Evolutionary conservation across 2,797 vertebrate genomes (phyloP).

Genomic region (Caiman crocodilus): DNA sequence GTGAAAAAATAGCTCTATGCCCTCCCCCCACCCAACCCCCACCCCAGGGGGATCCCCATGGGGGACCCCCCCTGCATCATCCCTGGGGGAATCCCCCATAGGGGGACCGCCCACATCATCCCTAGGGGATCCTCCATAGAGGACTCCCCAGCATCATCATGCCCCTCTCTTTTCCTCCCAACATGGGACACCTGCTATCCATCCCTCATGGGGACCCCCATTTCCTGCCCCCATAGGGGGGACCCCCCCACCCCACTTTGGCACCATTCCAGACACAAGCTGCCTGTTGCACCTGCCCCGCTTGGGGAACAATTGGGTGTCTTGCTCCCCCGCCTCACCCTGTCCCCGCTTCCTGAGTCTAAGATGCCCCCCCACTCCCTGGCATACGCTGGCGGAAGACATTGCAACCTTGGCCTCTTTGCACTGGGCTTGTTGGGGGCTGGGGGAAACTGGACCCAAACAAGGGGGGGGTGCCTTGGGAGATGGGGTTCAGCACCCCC

Average conservation of each 20-base stretch:
- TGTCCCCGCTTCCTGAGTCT: conserved; percentile 46
- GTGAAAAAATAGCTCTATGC: conserved; percentile 53
- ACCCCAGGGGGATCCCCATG: too few relatives aligned
- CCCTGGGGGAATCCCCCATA: too few relatives aligned
- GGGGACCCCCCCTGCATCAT: too few relatives aligned
- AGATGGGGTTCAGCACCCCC: too few relatives aligned
- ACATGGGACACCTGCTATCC: too few relatives aligned
- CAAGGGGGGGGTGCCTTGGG: too few relatives aligned
- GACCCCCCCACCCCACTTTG: conserved; percentile 12
- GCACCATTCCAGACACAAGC: not conserved
- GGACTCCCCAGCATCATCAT: not conserved
- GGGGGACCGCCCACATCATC: too few relatives aligned
- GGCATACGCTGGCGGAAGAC: not conserved
- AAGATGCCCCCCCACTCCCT: conserved; percentile 40
- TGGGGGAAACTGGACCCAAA: too few relatives aligned
- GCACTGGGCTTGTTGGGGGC: not conserved
- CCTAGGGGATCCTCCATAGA: not conserved
- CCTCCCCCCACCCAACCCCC: not conserved
- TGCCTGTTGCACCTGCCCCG: not conserved
- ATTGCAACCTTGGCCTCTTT: not conserved
- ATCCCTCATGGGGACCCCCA: too few relatives aligned
- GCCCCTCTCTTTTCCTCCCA: not conserved
- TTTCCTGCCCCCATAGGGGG: not conserved
- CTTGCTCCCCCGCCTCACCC: not conserved
- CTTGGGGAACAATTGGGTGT: not conserved